Percentiles rank a stretch among this genome's conserved stretches.
Conservation (phyloP, 2,888 invertebrate genomes). For the Nomada fucata region DNA sequence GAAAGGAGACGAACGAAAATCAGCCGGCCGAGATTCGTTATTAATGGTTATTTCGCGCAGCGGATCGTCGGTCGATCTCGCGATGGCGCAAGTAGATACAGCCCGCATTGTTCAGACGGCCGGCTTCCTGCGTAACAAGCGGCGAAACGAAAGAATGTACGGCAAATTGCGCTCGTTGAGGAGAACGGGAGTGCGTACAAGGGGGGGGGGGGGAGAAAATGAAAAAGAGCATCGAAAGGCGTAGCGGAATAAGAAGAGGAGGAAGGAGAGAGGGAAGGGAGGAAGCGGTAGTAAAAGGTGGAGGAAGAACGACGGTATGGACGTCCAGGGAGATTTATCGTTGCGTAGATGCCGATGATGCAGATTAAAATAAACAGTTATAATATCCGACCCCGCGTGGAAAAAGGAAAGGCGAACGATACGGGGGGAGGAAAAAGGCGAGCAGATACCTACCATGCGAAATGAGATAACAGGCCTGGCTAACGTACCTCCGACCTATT, state of each 20-base stretch:
- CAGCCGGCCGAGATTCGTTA: slow-evolving; percentile 56
- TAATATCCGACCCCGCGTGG: slow-evolving; percentile 58
- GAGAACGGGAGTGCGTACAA: not conserved
- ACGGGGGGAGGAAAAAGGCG: slow-evolving; percentile 23
- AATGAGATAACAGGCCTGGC: slow-evolving; percentile 49
- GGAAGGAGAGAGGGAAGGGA: slow-evolving; percentile 29
- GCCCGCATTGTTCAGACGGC: slow-evolving; percentile 54
- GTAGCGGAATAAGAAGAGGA: not conserved
- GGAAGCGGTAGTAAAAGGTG: too few relatives aligned
- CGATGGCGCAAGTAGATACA: slow-evolving; percentile 56
- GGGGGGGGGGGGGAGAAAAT: not conserved
- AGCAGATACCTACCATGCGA: slow-evolving; percentile 41
- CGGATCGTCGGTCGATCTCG: slow-evolving; percentile 55
- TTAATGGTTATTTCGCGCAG: slow-evolving; percentile 62
- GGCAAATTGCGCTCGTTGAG: slow-evolving; percentile 47
- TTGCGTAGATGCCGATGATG: slow-evolving; percentile 68
- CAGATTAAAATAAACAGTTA: slow-evolving; percentile 73
- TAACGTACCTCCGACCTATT: slow-evolving; percentile 63
- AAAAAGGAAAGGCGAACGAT: not conserved
- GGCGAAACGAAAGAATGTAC: slow-evolving; percentile 50
- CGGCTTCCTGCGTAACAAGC: slow-evolving; percentile 55
- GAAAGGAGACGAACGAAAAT: slow-evolving; percentile 34
- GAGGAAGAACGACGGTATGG: slow-evolving; percentile 36
- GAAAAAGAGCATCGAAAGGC: not conserved
- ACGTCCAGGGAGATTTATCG: slow-evolving; percentile 68